These are phyloP conservation scores for Pseudolycoriella hygida DNA, from an alignment of 2,888 invertebrate species.

Conservation along the genomic window DNA sequence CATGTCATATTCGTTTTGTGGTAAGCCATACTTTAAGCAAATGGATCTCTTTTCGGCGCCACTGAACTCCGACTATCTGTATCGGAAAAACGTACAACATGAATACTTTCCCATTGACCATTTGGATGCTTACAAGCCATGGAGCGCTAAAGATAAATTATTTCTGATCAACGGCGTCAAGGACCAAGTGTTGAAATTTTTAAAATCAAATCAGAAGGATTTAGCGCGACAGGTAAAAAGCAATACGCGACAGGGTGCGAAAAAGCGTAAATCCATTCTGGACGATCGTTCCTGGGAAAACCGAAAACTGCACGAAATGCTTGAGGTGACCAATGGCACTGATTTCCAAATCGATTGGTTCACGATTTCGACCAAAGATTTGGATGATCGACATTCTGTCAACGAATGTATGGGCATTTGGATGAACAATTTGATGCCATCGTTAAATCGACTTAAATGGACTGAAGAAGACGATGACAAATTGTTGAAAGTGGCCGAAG, in stretches of 20 bases:
- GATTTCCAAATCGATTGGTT: conserved; percentile 24
- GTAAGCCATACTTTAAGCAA: conserved; percentile 53
- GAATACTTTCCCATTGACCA: conserved; percentile 31
- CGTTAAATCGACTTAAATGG: conserved; percentile 41
- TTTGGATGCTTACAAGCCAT: conserved; percentile 29
- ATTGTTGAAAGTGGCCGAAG: conserved; percentile 25
- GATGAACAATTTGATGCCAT: conserved; percentile 50
- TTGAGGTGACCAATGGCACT: neutral
- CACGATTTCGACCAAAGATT: conserved; percentile 18
- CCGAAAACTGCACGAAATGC: conserved; percentile 2
- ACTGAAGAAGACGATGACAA: conserved; percentile 31
- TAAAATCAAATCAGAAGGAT: conserved; percentile 5
- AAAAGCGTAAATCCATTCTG: neutral
- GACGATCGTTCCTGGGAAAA: neutral
- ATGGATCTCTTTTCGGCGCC: conserved; percentile 33
- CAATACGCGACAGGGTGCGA: neutral
- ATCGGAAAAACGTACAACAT: conserved; percentile 19
- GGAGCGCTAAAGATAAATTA: conserved; percentile 40
- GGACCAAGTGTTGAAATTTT: conserved; percentile 20
- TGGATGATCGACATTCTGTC: conserved; percentile 38
- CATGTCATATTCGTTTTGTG: conserved; percentile 27
- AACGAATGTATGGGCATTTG: conserved; percentile 51
- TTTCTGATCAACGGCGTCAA: conserved; percentile 33
- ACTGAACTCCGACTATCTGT: conserved; percentile 40
- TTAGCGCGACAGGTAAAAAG: conserved; percentile 3